phyloP scores from a whole-genome alignment of 2,113 vertebrate species.

The Neogobius melanostomus region DNA sequence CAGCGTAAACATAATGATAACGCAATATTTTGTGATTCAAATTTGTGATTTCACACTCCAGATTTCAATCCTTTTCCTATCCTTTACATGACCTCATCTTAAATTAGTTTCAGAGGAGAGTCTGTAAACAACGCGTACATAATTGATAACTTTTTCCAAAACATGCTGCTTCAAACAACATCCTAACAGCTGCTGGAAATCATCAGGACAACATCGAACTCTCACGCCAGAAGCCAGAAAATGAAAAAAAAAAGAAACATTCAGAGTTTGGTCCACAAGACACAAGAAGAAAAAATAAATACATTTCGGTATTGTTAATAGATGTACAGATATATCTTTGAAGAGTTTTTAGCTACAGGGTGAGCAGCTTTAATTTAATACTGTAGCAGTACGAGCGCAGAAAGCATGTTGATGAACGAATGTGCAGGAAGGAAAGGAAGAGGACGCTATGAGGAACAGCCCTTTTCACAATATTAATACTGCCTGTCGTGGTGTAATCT shows the following conservation, averaged over 20 bases:
- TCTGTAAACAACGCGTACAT: conserved; percentile 50
- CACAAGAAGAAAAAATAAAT: too few species aligned
- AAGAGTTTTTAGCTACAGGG: too few species aligned
- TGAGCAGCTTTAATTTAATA: too few species aligned
- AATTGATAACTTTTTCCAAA: conserved; percentile 41
- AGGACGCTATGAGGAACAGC: too few species aligned
- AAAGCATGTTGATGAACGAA: too few species aligned
- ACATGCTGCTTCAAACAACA: conserved; percentile 16
- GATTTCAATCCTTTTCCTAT: conserved; percentile 24
- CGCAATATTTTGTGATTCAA: neutral
- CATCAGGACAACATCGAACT: conserved; percentile 1
- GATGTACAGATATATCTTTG: too few species aligned
- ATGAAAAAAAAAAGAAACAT: neutral
- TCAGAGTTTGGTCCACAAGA: neutral
- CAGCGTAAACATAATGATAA: neutral
- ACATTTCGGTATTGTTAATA: too few species aligned
- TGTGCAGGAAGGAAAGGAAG: too few species aligned
- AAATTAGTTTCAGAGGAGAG: conserved; percentile 44
- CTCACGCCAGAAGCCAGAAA: neutral
- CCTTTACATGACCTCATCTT: conserved; percentile 45
- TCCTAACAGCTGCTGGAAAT: conserved; percentile 10
- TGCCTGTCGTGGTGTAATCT: too few species aligned
- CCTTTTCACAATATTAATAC: too few species aligned
- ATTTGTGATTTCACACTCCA: conserved; percentile 22
- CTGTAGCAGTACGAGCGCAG: too few species aligned